These are phyloP conservation scores for Lanius collurio DNA, from an alignment of 2,113 vertebrate genomes.

Conservation along the genomic window DNA sequence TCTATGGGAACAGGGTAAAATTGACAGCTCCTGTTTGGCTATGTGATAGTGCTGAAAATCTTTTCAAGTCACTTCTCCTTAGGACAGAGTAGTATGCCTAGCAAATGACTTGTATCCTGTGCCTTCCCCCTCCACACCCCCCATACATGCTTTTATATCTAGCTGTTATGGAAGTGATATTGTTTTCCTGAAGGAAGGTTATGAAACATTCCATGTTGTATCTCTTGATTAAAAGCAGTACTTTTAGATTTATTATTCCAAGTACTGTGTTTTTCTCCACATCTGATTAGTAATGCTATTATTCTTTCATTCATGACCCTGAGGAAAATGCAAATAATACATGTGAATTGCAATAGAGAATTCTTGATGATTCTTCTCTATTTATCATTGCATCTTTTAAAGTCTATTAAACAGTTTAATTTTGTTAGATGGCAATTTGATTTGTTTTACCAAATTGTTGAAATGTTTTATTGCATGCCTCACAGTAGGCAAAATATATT, in stretches of 20 bases:
- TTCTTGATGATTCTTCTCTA: not conserved
- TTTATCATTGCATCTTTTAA: not conserved
- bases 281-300: not conserved
- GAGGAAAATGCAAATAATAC: not conserved
- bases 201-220: not conserved
- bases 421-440: not conserved
- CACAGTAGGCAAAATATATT: not conserved
- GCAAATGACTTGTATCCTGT: not conserved
- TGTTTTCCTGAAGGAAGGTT: not conserved
- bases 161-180: not conserved
- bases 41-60: not conserved
- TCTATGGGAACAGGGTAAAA: not conserved
- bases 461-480: not conserved
- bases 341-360: not conserved
- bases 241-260: not conserved
- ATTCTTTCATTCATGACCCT: not conserved
- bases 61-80: not conserved
- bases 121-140: not conserved
- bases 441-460: not conserved
- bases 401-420: not conserved
- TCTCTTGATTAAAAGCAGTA: not conserved
- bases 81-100: not conserved
- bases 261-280: not conserved
- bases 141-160: not conserved
- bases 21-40: not conserved